These are phyloP conservation scores for Sesia apiformis DNA, from an alignment of 2,888 invertebrate species.

Conservation along the genomic window DNA sequence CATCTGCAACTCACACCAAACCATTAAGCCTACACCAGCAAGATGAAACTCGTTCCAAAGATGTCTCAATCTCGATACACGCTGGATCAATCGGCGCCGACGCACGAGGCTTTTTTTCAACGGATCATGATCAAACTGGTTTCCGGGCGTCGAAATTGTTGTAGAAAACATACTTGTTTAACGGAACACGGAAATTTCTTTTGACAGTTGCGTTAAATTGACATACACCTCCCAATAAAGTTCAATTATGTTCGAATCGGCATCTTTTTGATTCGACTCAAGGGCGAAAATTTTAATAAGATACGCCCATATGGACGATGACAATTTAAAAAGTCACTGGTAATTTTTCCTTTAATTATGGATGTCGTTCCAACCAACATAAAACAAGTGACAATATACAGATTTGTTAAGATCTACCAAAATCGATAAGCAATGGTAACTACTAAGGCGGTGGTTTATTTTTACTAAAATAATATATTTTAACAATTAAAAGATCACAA, in stretches of 20 bases:
- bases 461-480: no score
- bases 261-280: background rate
- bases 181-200: background rate
- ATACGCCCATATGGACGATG: no score
- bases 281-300: no score
- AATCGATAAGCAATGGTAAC: no score
- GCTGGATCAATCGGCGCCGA: constrained; percentile 65
- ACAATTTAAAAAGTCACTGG: no score
- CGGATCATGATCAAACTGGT: constrained; percentile 58
- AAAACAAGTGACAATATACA: no score
- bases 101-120: constrained; percentile 52
- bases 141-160: constrained; percentile 43
- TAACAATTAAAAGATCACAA: no score
- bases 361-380: no score
- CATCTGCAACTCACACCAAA: constrained; percentile 14
- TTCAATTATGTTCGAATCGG: background rate
- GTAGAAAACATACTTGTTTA: constrained; percentile 3
- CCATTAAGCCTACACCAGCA: constrained; percentile 27
- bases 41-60: constrained; percentile 59
- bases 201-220: background rate
- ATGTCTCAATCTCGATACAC: constrained; percentile 69
- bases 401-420: no score
- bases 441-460: no score
- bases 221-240: background rate
- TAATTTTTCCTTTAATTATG: no score